phyloP scores from a whole-genome alignment of 2,888 invertebrate species.

The Salticus scenicus region DNA sequence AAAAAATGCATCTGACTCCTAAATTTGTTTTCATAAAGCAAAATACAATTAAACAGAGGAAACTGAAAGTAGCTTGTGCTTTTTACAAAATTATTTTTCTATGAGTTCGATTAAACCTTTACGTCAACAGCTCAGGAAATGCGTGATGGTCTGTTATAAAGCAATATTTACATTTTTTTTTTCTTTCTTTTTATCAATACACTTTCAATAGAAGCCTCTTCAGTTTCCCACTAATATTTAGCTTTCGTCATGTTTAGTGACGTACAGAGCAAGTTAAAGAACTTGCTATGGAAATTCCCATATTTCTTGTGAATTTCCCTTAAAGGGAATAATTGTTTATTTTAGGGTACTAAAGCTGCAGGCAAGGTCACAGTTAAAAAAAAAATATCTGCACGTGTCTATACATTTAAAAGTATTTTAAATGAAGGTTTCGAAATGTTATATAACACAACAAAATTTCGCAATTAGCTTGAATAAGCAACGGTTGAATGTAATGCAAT shows the following conservation, averaged over 20 bases:
- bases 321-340: background rate
- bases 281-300: background rate
- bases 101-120: background rate
- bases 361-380: background rate
- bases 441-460: no score
- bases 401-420: no score
- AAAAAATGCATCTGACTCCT: no score
- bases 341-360: background rate
- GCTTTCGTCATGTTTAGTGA: background rate
- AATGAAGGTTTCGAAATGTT: no score
- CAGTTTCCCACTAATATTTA: no score
- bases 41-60: conserved; percentile 1
- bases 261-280: background rate
- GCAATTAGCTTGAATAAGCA: no score
- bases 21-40: no score
- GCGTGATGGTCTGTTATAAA: background rate
- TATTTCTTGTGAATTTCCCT: conserved; percentile 3
- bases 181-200: background rate
- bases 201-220: no score
- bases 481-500: no score
- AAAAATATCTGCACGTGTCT: background rate
- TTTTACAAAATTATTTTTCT: background rate
- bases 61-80: background rate
- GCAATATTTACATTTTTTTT: background rate
- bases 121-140: background rate